Evolutionary conservation across 2,113 vertebrate genomes (phyloP), one percentile per base, ranked within the genome.

Genomic region (Brachyhypopomus gauderio): DNA sequence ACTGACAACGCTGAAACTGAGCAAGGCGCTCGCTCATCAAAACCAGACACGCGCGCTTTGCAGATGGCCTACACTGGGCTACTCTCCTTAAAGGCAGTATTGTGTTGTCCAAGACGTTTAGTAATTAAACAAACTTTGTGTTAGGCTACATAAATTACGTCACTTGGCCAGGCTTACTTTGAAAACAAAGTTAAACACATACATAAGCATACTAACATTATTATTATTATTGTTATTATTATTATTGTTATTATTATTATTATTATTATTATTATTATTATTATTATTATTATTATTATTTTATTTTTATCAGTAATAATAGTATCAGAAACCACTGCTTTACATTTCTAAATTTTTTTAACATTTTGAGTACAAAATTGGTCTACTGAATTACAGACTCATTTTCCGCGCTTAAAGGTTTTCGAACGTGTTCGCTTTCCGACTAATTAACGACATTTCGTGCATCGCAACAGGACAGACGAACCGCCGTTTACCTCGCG

Each of bases 1-100:
- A 81, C 71, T 74, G 79, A 81, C 79, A 81, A 62, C 59, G 27
- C 34, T 23, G 70, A 60, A 52, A 66, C 71, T 66, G 66, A 41
- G 34, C 66, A 41, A 70, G 34, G n/a, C 20, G 66, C 66, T 70
- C 66, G n/a, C 30, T 67, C 30, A 69, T 69, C 30, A 63, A 9
- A 63, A 23, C 23, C 23, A 27, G 22, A 63, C 62, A 69, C 64
- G 5, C 59, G n/a, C 59, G n/a, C 66, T 70, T 70, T 22, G 7
- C 36, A 41, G 45, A 52, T 14, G 45, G 66, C 66, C 19, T 41
- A 12, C 14, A 4, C 30, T 41, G 66, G 66, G n/a, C 66, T 41
- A 7, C 36, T n/a, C 19, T 38, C 6, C 22, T n/a, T 34, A 64
- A 27, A 11, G 64, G 19, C 12, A 67, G 16, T 36, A 2, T 9